Conservation (phyloP, 2,113 vertebrate genomes). For the human region GRCh38 chr13:26339001-26339500, state of each 20-base stretch:
- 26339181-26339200: not conserved
- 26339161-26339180: not conserved
- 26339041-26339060: not conserved
- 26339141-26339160: constrained; percentile 21
- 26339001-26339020: not conserved
- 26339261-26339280: not conserved
- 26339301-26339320: not conserved
- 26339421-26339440: not conserved
- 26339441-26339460: not conserved
- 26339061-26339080: not conserved
- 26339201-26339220: not conserved
- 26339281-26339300: not conserved
- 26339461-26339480: not conserved
- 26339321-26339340: not conserved
- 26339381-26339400: not conserved
- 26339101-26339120: not conserved
- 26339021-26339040: constrained; percentile 8
- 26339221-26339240: not conserved
- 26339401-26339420: not conserved
- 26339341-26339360: not conserved
- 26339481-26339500: not conserved
- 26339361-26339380: not conserved
- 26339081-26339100: not conserved
- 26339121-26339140: constrained; percentile 43
- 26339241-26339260: not conserved